Conservation (phyloP, 2,113 vertebrate genomes). For the Neomonachus schauinslandi region DNA sequence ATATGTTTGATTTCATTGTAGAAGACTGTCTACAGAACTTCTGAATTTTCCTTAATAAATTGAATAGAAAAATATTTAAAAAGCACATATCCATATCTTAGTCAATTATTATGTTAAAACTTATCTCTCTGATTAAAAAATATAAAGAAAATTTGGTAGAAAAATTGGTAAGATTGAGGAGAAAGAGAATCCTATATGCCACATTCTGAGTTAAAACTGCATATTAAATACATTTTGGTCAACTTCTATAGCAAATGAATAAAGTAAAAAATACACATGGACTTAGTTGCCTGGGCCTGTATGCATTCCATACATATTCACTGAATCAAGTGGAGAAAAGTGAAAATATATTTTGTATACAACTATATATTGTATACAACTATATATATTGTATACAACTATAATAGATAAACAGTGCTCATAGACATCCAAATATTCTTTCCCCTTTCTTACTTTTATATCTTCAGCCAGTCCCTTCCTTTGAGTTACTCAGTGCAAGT, state of each 20-base stretch:
- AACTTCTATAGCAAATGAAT: neutral
- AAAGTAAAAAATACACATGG: neutral
- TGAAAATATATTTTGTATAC: neutral
- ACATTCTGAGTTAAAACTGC: neutral
- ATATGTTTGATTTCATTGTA: neutral
- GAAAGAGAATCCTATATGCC: neutral
- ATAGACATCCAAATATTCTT: neutral
- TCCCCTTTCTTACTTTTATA: neutral
- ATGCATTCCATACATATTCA: neutral
- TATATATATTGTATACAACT: neutral
- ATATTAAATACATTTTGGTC: neutral
- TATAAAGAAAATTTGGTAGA: neutral
- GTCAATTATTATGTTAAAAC: neutral
- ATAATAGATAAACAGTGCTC: neutral
- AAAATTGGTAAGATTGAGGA: neutral
- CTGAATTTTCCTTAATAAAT: neutral
- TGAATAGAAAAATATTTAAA: neutral
- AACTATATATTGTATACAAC: neutral
- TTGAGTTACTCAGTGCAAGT: neutral
- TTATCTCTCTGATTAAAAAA: neutral
- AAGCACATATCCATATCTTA: neutral
- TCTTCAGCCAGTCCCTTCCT: neutral
- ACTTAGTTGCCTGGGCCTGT: neutral
- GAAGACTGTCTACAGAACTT: neutral
- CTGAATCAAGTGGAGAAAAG: neutral